phyloP scores from a whole-genome alignment of 2,797 vertebrate genomes.

The Trematomus bernacchii region DNA sequence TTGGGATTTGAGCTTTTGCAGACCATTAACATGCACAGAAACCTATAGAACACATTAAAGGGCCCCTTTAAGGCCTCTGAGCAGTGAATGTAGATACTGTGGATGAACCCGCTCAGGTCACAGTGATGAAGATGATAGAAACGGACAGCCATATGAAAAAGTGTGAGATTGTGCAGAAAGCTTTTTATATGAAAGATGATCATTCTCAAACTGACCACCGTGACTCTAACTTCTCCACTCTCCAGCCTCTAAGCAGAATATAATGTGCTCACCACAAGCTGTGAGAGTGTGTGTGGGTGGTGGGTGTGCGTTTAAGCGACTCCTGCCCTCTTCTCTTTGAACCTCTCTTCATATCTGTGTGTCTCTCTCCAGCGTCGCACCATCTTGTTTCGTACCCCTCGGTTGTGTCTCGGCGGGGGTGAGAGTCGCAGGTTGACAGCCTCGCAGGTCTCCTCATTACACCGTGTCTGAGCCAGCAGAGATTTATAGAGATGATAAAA shows the following conservation, averaged over 20 bases:
- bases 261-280: background rate
- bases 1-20: too few species aligned
- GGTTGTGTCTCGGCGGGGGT: slow-evolving; percentile 51
- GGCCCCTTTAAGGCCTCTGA: too few species aligned
- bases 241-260: slow-evolving; percentile 21
- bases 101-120: background rate
- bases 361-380: slow-evolving; percentile 34
- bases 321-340: slow-evolving; percentile 39
- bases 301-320: slow-evolving; percentile 7
- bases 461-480: slow-evolving; percentile 67
- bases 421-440: slow-evolving; percentile 71
- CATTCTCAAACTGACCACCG: slow-evolving; percentile 2
- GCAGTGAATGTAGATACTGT: too few species aligned
- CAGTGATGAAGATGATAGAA: slow-evolving; percentile 5
- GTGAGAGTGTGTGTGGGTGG: background rate
- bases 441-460: slow-evolving; percentile 76
- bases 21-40: too few species aligned
- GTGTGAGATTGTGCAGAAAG: slow-evolving; percentile 16
- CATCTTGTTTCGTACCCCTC: slow-evolving; percentile 26
- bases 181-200: slow-evolving; percentile 23
- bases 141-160: slow-evolving; percentile 1
- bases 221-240: slow-evolving; percentile 8
- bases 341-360: slow-evolving; percentile 32
- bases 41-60: too few species aligned
- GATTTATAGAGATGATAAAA: slow-evolving; percentile 84